Conservation (phyloP, 2,888 invertebrate species). For the Dione juno region DNA sequence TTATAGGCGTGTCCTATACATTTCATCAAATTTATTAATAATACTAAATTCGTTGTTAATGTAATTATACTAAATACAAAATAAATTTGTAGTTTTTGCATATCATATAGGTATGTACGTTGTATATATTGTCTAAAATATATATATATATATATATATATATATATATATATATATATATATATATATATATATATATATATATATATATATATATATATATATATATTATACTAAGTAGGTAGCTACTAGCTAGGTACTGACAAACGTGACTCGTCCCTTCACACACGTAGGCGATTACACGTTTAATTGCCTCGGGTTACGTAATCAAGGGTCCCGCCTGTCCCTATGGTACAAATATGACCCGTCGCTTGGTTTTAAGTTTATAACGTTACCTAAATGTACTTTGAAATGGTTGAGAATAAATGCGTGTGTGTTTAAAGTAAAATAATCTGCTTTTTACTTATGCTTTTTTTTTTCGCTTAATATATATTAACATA, state of each 20-base stretch:
- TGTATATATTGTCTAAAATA: too few relatives aligned
- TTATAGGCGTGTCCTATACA: too few relatives aligned
- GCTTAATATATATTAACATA: too few relatives aligned
- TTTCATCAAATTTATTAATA: too few relatives aligned
- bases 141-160: neutral
- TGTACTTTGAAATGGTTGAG: neutral
- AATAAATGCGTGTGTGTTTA: neutral
- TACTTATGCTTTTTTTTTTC: too few relatives aligned
- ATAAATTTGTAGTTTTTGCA: too few relatives aligned
- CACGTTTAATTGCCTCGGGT: constrained; percentile 37
- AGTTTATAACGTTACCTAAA: neutral
- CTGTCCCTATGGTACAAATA: constrained; percentile 20
- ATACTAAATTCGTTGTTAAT: too few relatives aligned
- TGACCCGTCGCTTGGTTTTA: constrained; percentile 12
- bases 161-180: neutral
- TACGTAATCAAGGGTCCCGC: constrained; percentile 34
- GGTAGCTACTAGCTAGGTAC: neutral
- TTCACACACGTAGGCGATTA: constrained; percentile 32
- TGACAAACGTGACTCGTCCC: constrained; percentile 24
- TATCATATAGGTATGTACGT: too few relatives aligned
- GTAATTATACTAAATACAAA: too few relatives aligned
- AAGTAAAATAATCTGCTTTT: too few relatives aligned
- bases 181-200: neutral
- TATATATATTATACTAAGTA: too few relatives aligned
- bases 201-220: too few relatives aligned